These are phyloP conservation scores for Hephaestus fuliginosus DNA, from an alignment of 2,797 vertebrate genomes.

Conservation along the genomic window DNA sequence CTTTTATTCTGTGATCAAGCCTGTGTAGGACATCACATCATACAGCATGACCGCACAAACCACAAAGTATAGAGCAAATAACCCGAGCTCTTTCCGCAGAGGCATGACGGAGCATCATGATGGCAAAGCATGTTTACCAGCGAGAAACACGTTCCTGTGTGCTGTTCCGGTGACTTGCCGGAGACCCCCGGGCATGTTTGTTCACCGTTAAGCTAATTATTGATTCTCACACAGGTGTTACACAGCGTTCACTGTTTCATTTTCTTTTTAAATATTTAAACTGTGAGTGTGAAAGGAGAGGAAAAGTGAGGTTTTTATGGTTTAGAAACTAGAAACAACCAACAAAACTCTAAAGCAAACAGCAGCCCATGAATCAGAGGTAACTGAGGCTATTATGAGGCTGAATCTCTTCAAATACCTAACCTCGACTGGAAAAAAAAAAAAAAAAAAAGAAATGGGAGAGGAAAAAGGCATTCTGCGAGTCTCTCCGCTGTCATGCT, in stretches of 20 bases:
- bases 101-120: neutral
- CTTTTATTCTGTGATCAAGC: neutral
- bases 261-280: neutral
- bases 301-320: neutral
- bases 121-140: neutral
- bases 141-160: slow-evolving; percentile 23
- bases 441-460: neutral
- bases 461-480: slow-evolving; percentile 24
- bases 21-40: neutral
- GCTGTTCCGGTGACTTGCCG: slow-evolving; percentile 35
- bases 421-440: slow-evolving; percentile 11
- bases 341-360: neutral
- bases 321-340: neutral
- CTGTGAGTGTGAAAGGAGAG: neutral
- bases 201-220: slow-evolving; percentile 48
- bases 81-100: neutral
- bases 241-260: neutral
- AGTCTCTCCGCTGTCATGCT: slow-evolving; percentile 52
- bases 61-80: neutral
- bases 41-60: neutral
- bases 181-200: slow-evolving; percentile 32
- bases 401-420: slow-evolving; percentile 48
- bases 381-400: slow-evolving; percentile 9
- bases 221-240: slow-evolving; percentile 26
- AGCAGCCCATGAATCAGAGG: neutral